Conservation (phyloP, 1,140 invertebrate genomes). For the Ceratosolen fusciceps region DNA sequence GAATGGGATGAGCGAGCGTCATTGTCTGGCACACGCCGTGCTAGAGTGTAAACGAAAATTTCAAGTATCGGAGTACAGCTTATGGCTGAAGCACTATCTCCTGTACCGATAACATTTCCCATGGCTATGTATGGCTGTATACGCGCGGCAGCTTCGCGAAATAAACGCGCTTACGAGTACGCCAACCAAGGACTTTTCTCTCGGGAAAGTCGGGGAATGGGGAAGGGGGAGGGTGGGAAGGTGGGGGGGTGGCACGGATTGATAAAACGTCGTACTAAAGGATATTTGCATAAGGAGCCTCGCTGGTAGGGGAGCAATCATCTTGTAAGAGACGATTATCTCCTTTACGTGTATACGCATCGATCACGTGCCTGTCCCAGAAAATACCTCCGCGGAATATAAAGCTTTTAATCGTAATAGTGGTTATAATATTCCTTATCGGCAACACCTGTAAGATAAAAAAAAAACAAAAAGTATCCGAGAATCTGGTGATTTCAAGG, state of each 20-base stretch:
- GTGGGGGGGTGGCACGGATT: conserved; percentile 37
- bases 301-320: conserved; percentile 2
- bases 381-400: conserved; percentile 24
- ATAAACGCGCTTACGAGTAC: neutral
- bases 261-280: conserved; percentile 37
- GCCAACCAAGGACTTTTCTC: neutral
- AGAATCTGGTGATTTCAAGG: conserved; percentile 24
- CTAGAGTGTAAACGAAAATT: conserved; percentile 15
- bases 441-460: neutral
- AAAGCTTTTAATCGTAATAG: neutral
- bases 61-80: conserved; percentile 14
- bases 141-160: neutral
- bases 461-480: neutral
- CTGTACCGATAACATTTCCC: neutral
- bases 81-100: neutral
- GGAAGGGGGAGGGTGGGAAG: neutral
- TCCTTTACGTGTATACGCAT: conserved; percentile 23
- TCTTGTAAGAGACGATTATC: conserved; percentile 16
- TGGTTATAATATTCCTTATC: conserved; percentile 10
- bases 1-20: neutral
- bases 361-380: neutral
- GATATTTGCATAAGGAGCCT: conserved; percentile 39
- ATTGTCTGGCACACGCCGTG: neutral
- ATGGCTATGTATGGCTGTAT: neutral
- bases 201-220: neutral